Percentiles rank a stretch among this genome's conserved stretches.
Evolutionary conservation across 2,113 vertebrate species (phyloP).

Genomic region (Platysternon megacephalum): DNA sequence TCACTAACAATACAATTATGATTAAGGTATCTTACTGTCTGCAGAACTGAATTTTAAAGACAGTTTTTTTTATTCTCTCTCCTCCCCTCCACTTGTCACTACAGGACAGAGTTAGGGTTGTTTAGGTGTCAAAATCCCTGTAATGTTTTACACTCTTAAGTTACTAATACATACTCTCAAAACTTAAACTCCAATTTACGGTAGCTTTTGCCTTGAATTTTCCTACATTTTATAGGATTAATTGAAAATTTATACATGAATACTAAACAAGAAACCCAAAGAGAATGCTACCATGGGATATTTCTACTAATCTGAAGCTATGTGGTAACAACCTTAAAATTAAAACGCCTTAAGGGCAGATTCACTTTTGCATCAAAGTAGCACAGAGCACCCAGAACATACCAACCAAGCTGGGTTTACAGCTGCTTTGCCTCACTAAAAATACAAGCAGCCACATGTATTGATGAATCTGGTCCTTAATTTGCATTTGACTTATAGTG

Average conservation of each 20-base stretch:
- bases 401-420: background rate
- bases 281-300: fast-evolving
- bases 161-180: background rate
- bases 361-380: background rate
- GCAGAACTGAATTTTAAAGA: background rate
- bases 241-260: background rate
- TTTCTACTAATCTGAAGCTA: background rate
- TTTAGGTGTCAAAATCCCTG: background rate
- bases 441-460: background rate
- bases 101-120: background rate
- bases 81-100: background rate
- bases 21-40: background rate
- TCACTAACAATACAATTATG: too few relatives aligned
- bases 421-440: background rate
- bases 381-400: background rate
- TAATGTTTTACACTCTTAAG: background rate
- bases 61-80: conserved; percentile 1
- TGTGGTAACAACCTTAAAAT: background rate
- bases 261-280: background rate
- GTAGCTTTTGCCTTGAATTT: background rate
- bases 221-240: background rate
- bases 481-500: background rate
- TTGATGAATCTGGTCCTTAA: background rate
- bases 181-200: background rate
- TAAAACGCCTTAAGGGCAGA: background rate